Base-by-base conservation (phyloP, 1,140 invertebrate genomes). In the Cydia fagiglandana region DNA sequence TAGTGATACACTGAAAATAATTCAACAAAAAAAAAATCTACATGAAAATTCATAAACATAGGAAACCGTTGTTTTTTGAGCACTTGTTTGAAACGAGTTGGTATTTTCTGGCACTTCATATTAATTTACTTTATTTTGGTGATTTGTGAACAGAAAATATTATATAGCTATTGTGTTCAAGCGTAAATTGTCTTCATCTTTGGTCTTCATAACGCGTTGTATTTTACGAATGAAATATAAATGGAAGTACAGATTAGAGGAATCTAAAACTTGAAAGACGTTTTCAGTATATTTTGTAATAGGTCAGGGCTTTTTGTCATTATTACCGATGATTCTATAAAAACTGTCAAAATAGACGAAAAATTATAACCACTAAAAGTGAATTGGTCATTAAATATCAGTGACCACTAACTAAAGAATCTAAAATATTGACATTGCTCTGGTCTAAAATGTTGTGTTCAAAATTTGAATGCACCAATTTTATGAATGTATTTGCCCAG, bases 401-500 rank as follows among this genome's bases (percentile, higher is more conserved):
- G 50, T 53, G 50, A 53, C 9, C 15, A 68, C 64, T 34, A n/a
- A 17, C 64, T 34, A 34, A 17, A 70, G 66, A 70, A 70, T 70
- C 66, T 38, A 41, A 70, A 70, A 70, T 70, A 70, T 70, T 70
- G 66, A 70, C 66, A 70, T 70, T 17, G 66, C 66, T 70, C 66
- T 70, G 66, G 66, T 70, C 66, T 70, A 70, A 38, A 41, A 68
- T 9, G 5, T 41, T 70, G 66, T 15, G 34, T 24, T 70, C 66
- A 17, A 7, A 12, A 70, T 70, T 17, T 70, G 74, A 4, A 34
- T 61, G 56, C 56, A 24, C 9, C 5, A 61, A 24, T 61, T 61
- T 10, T 61, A 61, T 70, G 41, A 45, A 73, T 77, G 73, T 75
- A 76, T 73, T 84, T 90, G 90, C 89, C 88, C 89, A 88, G 87